Conservation (phyloP, 2,113 vertebrate genomes). For the Pseudorasbora parva region DNA sequence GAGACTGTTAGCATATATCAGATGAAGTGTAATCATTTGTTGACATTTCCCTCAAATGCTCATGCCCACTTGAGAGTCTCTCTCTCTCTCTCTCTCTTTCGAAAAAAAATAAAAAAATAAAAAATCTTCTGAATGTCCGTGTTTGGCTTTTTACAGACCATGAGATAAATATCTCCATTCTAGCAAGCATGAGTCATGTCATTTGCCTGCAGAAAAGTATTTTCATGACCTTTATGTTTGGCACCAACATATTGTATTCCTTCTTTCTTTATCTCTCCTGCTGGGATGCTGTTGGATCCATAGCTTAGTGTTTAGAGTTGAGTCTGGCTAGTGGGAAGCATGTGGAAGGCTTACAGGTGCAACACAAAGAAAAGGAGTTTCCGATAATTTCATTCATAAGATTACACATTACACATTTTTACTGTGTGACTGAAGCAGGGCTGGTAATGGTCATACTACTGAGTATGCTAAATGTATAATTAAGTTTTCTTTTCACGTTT, state of each 20-base stretch:
- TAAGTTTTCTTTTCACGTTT: no score
- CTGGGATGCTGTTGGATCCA: not conserved
- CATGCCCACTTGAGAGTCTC: conserved; percentile 21
- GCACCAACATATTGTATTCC: not conserved
- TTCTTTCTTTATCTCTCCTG: not conserved
- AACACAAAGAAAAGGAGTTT: no score
- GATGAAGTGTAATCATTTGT: conserved; percentile 6
- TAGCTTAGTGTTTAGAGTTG: not conserved
- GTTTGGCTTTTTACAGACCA: conserved; percentile 6
- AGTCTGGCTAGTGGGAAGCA: not conserved
- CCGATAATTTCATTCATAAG: no score
- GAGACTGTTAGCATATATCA: not conserved
- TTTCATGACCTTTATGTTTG: not conserved
- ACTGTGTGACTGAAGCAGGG: no score
- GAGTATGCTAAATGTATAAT: no score
- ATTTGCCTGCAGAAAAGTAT: not conserved
- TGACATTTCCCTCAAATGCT: conserved; percentile 22
- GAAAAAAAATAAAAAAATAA: no score
- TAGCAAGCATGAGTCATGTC: not conserved
- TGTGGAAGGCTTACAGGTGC: no score
- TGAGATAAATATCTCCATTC: conserved; percentile 43
- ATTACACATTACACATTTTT: no score
- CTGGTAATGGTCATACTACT: no score
- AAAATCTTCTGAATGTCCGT: conserved; percentile 28
- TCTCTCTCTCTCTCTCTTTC: not conserved